phyloP scores from a whole-genome alignment of 2,797 vertebrate species.

The Steatocranus sp. region DNA sequence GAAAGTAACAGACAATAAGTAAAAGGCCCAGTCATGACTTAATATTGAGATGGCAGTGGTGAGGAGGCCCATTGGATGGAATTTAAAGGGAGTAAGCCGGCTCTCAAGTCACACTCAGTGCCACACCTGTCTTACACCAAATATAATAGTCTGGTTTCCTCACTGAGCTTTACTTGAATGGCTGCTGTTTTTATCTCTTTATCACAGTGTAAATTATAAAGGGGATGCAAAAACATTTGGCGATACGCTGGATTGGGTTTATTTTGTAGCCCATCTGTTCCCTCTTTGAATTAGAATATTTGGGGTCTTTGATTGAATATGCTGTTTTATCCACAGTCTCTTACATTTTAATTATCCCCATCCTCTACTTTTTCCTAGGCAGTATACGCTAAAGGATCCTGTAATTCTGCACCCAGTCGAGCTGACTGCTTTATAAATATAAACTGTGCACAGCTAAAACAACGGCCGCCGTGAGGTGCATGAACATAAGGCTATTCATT shows the following conservation, averaged over 20 bases:
- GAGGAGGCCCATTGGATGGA: not conserved
- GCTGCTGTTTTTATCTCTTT: not conserved
- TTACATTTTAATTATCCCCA: slow-evolving; percentile 34
- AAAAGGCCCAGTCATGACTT: not conserved
- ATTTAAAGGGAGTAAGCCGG: not conserved
- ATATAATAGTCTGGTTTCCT: not conserved
- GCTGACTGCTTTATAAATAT: slow-evolving; percentile 7
- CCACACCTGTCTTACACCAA: not conserved
- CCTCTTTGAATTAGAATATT: slow-evolving; percentile 19
- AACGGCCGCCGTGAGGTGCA: not conserved
- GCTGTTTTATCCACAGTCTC: slow-evolving; percentile 16
- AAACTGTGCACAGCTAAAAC: not conserved
- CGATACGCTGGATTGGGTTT: not conserved
- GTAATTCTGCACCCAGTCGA: not conserved
- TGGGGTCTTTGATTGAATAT: slow-evolving; percentile 38
- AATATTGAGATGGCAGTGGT: not conserved
- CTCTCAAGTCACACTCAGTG: not conserved
- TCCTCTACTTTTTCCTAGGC: not conserved
- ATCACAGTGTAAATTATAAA: not conserved
- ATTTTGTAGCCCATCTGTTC: slow-evolving; percentile 42
- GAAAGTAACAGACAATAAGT: not conserved
- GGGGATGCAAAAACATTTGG: not conserved
- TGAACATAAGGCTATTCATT: not conserved
- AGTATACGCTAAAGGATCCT: not conserved
- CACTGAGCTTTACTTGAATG: not conserved